phyloP scores from a whole-genome alignment of 2,113 vertebrate species.

The Vulpes lagopus region DNA sequence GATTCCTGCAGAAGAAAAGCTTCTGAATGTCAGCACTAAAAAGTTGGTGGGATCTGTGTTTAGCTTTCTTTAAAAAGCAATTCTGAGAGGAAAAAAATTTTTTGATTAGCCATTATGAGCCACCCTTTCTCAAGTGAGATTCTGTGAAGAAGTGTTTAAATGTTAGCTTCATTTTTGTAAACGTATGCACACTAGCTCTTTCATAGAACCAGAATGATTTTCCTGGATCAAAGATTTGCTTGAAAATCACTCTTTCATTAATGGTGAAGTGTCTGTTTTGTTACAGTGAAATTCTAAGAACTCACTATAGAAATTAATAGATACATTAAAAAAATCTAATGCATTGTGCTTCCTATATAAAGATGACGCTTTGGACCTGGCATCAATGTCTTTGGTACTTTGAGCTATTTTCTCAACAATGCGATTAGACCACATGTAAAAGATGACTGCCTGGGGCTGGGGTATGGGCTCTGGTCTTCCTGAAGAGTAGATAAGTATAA shows the following conservation, averaged over 20 bases:
- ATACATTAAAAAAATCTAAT: not conserved
- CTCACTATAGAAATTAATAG: slow-evolving; percentile 45
- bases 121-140: slow-evolving; percentile 37
- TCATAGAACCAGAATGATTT: slow-evolving; percentile 53
- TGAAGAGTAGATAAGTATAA: slow-evolving; percentile 46
- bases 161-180: slow-evolving; percentile 27
- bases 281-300: slow-evolving; percentile 53
- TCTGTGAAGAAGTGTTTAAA: slow-evolving; percentile 56
- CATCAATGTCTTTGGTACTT: not conserved
- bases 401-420: slow-evolving; percentile 41
- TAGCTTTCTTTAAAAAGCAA: slow-evolving; percentile 50
- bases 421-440: not conserved
- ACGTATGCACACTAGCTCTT: slow-evolving; percentile 25
- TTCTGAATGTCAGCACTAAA: slow-evolving; percentile 61
- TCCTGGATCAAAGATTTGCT: slow-evolving; percentile 45
- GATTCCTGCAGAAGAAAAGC: slow-evolving; percentile 34
- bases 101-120: slow-evolving; percentile 57
- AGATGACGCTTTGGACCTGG: not conserved
- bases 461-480: not conserved
- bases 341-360: not conserved
- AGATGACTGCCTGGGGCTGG: not conserved
- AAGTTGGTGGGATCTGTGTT: slow-evolving; percentile 55
- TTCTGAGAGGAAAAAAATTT: slow-evolving; percentile 24
- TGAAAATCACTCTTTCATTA: slow-evolving; percentile 60
- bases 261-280: slow-evolving; percentile 53